A percentile compares a stretch with the other conserved stretches of the same genome.
Evolutionary conservation across 2,113 vertebrate species (phyloP).

Genomic region (Semnornis frantzii): DNA sequence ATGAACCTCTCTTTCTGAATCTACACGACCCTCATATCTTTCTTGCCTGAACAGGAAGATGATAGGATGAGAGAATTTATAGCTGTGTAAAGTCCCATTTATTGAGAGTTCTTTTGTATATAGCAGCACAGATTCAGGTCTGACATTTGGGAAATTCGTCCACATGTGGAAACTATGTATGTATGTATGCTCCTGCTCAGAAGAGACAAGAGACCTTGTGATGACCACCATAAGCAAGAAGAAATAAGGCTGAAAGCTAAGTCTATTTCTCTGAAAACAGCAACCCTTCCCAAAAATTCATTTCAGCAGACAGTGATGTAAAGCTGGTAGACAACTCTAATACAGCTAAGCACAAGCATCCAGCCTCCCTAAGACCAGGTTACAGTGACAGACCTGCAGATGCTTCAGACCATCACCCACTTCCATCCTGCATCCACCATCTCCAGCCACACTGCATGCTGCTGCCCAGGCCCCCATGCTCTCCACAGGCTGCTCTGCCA

Average conservation of each 20-base stretch:
- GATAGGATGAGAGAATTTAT: background rate
- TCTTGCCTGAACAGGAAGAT: background rate
- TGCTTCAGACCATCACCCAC: background rate
- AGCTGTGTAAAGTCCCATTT: background rate
- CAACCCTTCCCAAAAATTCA: background rate
- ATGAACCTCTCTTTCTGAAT: background rate
- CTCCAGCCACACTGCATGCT: background rate
- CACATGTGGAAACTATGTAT: background rate
- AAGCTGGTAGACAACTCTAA: rapidly evolving
- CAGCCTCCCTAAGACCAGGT: background rate
- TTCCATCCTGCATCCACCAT: background rate
- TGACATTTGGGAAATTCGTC: background rate
- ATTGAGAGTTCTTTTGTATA: background rate
- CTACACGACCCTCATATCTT: background rate
- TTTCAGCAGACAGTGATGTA: background rate
- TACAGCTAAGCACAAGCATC: background rate
- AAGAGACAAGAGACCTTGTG: background rate
- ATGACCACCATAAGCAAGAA: background rate
- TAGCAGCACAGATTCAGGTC: background rate
- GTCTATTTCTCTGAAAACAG: background rate
- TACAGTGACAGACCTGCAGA: background rate
- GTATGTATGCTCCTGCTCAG: background rate
- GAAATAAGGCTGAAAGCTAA: background rate
- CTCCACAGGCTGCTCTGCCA: background rate
- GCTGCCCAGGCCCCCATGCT: background rate